Percentiles rank a stretch among this genome's conserved stretches.
These are phyloP conservation scores for Plagiodera versicolora DNA, from an alignment of 2,888 invertebrate genomes.

Conservation along the genomic window DNA sequence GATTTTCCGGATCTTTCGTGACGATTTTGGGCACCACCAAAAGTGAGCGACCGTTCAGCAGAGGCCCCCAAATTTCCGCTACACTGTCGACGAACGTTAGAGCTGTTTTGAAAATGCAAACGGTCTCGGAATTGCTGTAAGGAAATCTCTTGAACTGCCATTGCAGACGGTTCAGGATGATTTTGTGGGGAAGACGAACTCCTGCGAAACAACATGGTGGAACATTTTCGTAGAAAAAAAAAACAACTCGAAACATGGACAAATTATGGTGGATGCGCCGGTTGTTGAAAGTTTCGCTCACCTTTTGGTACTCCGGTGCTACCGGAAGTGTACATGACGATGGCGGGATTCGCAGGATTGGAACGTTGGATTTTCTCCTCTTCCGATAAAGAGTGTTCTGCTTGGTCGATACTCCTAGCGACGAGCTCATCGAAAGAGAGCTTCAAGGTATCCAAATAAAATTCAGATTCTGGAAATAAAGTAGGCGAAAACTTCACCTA, in stretches of 20 bases:
- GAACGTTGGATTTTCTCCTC: constrained; percentile 44
- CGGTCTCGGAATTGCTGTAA: constrained; percentile 65
- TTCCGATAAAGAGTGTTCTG: constrained; percentile 36
- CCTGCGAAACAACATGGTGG: constrained; percentile 55
- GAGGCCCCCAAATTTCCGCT: constrained; percentile 84
- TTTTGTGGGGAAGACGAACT: constrained; percentile 76
- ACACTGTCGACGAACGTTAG: constrained; percentile 90
- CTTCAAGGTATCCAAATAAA: constrained; percentile 43
- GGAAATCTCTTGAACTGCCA: constrained; percentile 89
- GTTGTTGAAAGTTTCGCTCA: too few species aligned
- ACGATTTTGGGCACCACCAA: constrained; percentile 73
- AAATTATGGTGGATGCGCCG: too few species aligned
- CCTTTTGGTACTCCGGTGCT: constrained; percentile 90
- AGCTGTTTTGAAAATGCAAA: constrained; percentile 87
- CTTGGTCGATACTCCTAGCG: constrained; percentile 54
- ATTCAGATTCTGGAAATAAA: constrained; percentile 41
- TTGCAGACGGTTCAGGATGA: constrained; percentile 77
- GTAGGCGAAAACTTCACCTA: not conserved
- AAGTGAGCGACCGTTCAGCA: constrained; percentile 72
- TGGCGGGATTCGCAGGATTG: constrained; percentile 61
- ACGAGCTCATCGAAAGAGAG: constrained; percentile 58
- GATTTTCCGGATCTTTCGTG: constrained; percentile 77
- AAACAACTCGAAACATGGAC: not conserved
- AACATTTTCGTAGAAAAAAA: not conserved
- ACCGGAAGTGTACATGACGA: constrained; percentile 84